Evolutionary conservation across 2,113 vertebrate species (phyloP), one percentile per base, ranked within the genome.

Genomic region (Sinocyclocheilus anophthalmus): DNA sequence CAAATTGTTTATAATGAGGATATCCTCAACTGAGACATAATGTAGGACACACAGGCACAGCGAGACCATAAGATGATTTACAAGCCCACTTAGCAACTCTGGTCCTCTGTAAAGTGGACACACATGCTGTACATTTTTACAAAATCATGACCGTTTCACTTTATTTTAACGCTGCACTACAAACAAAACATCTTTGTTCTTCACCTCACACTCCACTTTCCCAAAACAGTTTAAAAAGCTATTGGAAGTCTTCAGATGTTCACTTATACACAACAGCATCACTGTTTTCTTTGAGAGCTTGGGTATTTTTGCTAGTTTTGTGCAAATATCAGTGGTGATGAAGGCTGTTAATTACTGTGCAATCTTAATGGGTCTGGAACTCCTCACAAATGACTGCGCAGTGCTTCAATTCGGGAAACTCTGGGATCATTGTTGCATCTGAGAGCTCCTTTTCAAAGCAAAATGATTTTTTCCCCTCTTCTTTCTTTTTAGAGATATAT

Each of bases 271-370:
- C 10, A 18, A 65, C 13, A 69, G 55, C 78, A 33, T 87, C 22
- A 69, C 50, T 55, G 20, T 84, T 30, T 81, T 87, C n/a, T 26
- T 57, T 42, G 72, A 86, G 76, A 70, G 83, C 42, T 63, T 72
- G 39, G 55, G 53, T 76, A 57, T 89, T 81, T 50, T 3, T 84
- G 39, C 24, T 48, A 59, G 70, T 84, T 84, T 57, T 67, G 75
- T 76, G 33, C 57, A 85, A 85, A 85, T 84, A 85, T 88, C 61
- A 85, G 61, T 61, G 22, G 72, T 16, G 67, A 65, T 73, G 76
- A 85, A 61, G 72, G 80, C 69, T 77, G 82, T 59, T 87, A 85
- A 87, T 89, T 89, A 85, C 77, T 82, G 53, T 84, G 81, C n/a
- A 26, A 76, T 30, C 67, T 73, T 87, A 87, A 87, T 87, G 83